Conservation (phyloP, 2,888 invertebrate genomes). For the Nyleta sp. region DNA sequence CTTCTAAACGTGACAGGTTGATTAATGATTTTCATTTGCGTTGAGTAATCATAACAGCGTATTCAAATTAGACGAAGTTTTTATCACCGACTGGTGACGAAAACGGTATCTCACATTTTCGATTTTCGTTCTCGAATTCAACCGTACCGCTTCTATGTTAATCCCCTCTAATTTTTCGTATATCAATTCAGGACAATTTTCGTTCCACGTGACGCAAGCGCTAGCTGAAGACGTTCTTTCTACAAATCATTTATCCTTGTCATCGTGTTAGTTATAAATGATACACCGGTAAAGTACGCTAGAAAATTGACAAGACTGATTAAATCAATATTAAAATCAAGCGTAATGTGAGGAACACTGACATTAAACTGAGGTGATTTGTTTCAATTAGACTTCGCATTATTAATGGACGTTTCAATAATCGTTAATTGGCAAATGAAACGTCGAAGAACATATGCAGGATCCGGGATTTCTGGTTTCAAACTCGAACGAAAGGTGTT, state of each 20-base stretch:
- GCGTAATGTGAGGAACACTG: conserved; percentile 27
- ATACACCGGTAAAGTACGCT: conserved; percentile 17
- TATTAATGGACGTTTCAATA: conserved; percentile 15
- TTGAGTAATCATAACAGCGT: conserved; percentile 41
- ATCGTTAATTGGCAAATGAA: conserved; percentile 10
- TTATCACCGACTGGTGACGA: conserved; percentile 21
- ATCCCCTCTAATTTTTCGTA: conserved; percentile 11
- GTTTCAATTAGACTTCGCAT: conserved; percentile 19
- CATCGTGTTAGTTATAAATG: conserved; percentile 54
- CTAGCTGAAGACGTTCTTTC: conserved; percentile 27
- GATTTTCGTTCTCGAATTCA: conserved; percentile 1
- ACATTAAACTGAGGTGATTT: conserved; percentile 21
- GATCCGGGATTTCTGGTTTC: no score
- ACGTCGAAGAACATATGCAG: no score
- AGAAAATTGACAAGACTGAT: conserved; percentile 40
- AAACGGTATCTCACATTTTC: conserved; percentile 14
- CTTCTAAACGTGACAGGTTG: conserved; percentile 24
- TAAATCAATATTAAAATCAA: conserved; percentile 42
- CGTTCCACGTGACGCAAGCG: conserved; percentile 28
- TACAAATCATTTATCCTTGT: conserved; percentile 54
- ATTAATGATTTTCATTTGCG: conserved; percentile 50
- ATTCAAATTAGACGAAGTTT: conserved; percentile 45
- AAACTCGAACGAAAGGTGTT: no score
- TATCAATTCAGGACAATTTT: conserved; percentile 32
- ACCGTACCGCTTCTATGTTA: conserved; percentile 10